These are phyloP conservation scores for Globodera ellingtonae DNA, from an alignment of 1,140 invertebrate genomes.

Conservation along the genomic window DNA sequence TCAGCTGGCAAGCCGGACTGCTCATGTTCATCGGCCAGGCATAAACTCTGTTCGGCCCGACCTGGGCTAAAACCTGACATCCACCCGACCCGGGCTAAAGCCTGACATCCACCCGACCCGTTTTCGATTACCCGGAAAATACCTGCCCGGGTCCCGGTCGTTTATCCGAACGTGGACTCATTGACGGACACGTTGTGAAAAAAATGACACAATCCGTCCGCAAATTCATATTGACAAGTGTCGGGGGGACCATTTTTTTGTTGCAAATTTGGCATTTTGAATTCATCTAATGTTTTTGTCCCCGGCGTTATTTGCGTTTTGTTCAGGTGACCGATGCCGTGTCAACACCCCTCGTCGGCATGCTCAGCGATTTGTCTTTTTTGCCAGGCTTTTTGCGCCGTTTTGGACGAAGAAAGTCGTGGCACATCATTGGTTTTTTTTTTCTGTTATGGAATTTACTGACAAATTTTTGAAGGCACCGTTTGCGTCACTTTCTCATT, in stretches of 20 bases:
- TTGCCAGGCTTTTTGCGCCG: constrained; percentile 66
- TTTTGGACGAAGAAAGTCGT: constrained; percentile 84
- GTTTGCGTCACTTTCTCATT: constrained; percentile 79
- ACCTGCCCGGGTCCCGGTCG: too few relatives aligned
- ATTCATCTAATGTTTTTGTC: constrained; percentile 1
- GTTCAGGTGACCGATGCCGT: constrained; percentile 79
- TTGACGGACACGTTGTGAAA: too few relatives aligned
- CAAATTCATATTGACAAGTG: too few relatives aligned
- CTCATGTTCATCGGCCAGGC: constrained; percentile 81
- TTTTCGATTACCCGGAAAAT: too few relatives aligned
- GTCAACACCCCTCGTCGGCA: constrained; percentile 84
- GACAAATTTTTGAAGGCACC: constrained; percentile 70
- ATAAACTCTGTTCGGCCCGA: constrained; percentile 24
- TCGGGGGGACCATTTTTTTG: background rate
- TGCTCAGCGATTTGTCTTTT: constrained; percentile 78
- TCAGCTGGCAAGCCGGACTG: constrained; percentile 73
- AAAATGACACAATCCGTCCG: too few relatives aligned
- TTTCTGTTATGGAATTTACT: background rate
- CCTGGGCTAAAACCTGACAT: too few relatives aligned
- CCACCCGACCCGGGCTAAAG: too few relatives aligned
- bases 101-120: too few relatives aligned
- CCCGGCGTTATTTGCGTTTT: background rate
- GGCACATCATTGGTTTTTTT: constrained; percentile 82
- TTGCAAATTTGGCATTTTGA: constrained; percentile 14
- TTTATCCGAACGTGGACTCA: too few relatives aligned